phyloP scores from a whole-genome alignment of 2,888 invertebrate species.

The Tenthredo amoena region DNA sequence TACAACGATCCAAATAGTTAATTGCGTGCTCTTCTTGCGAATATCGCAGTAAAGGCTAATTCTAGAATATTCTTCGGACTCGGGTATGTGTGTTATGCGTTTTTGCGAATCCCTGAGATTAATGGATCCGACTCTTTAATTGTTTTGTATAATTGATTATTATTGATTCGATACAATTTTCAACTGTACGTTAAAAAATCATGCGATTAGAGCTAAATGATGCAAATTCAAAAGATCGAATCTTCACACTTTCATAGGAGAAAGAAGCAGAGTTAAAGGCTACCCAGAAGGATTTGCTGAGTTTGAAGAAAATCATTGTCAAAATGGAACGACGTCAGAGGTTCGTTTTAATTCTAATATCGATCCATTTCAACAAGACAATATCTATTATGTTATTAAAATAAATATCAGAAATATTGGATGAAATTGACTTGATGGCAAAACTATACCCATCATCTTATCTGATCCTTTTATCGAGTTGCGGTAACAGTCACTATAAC shows the following conservation, averaged over 20 bases:
- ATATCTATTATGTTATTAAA: background rate
- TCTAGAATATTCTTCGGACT: too few species aligned
- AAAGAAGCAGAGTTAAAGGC: conserved; percentile 65
- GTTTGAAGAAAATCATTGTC: conserved; percentile 62
- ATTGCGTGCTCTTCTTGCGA: too few species aligned
- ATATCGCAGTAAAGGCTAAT: too few species aligned
- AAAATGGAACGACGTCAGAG: conserved; percentile 62
- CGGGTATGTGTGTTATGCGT: too few species aligned
- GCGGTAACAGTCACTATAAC: background rate
- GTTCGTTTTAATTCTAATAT: conserved; percentile 55
- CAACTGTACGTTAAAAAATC: background rate
- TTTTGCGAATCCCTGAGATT: too few species aligned
- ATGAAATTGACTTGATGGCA: background rate
- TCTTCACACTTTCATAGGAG: conserved; percentile 57
- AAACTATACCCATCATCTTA: background rate
- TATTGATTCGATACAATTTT: background rate
- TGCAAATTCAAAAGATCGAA: background rate
- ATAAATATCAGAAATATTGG: background rate
- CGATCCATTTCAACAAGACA: background rate
- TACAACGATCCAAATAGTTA: background rate
- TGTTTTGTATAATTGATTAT: background rate
- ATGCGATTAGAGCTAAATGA: background rate
- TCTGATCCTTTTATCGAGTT: background rate
- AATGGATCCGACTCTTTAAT: too few species aligned
- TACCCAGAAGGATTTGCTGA: conserved; percentile 62